These are phyloP conservation scores for Tetramorium simillimum DNA, from an alignment of 1,140 invertebrate genomes.

Conservation along the genomic window DNA sequence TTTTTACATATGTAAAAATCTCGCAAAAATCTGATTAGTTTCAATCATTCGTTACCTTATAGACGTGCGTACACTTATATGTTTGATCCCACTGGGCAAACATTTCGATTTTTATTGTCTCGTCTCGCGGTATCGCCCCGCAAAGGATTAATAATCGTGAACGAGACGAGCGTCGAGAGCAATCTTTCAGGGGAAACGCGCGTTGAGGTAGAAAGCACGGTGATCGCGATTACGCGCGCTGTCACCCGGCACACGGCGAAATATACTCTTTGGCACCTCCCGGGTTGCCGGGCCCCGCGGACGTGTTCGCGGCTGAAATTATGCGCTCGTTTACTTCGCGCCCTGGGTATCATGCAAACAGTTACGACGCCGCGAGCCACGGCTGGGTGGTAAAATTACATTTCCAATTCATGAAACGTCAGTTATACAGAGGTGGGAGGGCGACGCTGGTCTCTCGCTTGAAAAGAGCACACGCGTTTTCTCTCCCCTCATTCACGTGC, in stretches of 20 bases:
- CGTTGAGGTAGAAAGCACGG: constrained; percentile 35
- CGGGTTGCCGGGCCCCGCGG: constrained; percentile 64
- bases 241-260: constrained; percentile 51
- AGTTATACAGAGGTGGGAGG: constrained; percentile 77
- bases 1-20: background rate
- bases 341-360: constrained; percentile 82
- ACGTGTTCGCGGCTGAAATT: constrained; percentile 77
- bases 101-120: background rate
- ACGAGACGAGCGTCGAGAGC: background rate
- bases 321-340: constrained; percentile 83
- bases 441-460: constrained; percentile 59
- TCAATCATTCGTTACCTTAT: background rate
- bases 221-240: constrained; percentile 62
- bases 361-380: constrained; percentile 80
- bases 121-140: background rate
- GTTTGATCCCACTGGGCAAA: background rate
- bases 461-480: constrained; percentile 56
- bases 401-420: constrained; percentile 85
- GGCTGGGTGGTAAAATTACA: constrained; percentile 82
- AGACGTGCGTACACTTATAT: background rate
- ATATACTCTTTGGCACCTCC: constrained; percentile 71
- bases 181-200: constrained; percentile 17
- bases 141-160: background rate
- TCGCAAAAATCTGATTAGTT: background rate
- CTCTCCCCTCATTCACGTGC: background rate